Evolutionary conservation across 2,797 vertebrate genomes (phyloP).

Genomic region (Poeciliopsis presidionis): DNA sequence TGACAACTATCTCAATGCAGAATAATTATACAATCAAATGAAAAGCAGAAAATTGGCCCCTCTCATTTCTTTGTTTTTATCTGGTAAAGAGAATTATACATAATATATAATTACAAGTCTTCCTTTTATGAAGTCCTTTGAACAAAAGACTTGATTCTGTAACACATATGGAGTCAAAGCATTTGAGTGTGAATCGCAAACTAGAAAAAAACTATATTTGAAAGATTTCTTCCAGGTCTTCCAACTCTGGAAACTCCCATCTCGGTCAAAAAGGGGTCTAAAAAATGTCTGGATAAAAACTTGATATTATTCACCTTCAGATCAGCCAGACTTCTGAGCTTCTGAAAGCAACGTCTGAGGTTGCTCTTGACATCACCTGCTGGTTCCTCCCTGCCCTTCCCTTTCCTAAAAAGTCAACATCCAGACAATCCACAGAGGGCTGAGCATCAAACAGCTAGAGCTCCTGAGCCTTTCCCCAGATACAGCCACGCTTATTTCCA

Average conservation of each 20-base stretch:
- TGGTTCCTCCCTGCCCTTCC: conserved; percentile 7
- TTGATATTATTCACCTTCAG: background rate
- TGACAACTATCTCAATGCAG: background rate
- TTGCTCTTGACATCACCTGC: background rate
- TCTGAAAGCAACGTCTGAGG: background rate
- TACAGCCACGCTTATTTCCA: conserved; percentile 64
- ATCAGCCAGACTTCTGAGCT: background rate
- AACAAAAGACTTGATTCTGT: background rate
- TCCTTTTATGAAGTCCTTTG: background rate
- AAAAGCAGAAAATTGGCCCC: background rate
- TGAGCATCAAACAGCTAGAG: conserved; percentile 62
- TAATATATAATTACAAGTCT: background rate
- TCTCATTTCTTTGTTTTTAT: background rate
- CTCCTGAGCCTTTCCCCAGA: conserved; percentile 29
- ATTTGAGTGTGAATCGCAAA: background rate
- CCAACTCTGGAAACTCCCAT: background rate
- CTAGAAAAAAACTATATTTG: background rate
- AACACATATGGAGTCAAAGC: background rate
- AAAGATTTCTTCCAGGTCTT: background rate
- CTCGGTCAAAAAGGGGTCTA: background rate
- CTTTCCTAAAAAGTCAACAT: background rate
- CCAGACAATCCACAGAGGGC: conserved; percentile 20
- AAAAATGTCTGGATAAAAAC: background rate
- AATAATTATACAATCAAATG: background rate
- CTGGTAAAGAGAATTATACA: background rate